Percentiles rank a stretch among this genome's conserved stretches.
Evolutionary conservation across 2,113 vertebrate genomes (phyloP).

Genomic region (Montifringilla adamsi): DNA sequence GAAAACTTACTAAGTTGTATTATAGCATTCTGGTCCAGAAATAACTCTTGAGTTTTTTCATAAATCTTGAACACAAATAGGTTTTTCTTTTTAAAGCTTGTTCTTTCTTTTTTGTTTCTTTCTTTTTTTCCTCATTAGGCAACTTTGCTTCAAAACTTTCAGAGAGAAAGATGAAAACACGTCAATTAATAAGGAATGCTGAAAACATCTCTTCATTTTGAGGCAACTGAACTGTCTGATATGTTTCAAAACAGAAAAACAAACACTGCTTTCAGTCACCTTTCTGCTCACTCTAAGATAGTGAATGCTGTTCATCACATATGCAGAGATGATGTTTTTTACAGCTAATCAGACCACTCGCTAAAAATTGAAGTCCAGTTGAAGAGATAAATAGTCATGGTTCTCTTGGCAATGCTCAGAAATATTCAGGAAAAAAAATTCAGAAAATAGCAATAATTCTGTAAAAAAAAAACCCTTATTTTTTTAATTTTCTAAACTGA

Average conservation of each 20-base stretch:
- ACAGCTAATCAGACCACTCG: background rate
- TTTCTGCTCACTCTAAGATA: background rate
- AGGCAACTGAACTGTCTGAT: background rate
- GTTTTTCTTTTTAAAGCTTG: background rate
- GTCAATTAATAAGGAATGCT: background rate
- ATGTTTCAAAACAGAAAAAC: background rate
- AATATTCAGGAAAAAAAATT: background rate
- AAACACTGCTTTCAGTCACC: background rate
- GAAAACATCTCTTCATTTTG: background rate
- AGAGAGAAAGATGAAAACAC: background rate
- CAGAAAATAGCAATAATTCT: background rate
- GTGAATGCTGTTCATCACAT: background rate
- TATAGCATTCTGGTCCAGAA: background rate
- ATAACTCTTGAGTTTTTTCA: background rate
- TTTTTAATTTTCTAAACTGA: background rate
- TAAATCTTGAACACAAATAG: background rate
- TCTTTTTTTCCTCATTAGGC: background rate
- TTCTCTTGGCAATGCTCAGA: background rate
- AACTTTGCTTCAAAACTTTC: background rate
- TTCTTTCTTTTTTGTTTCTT: background rate
- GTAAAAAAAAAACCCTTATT: rapidly evolving
- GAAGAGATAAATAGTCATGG: background rate
- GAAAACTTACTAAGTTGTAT: background rate
- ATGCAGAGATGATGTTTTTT: background rate
- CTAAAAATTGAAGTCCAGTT: background rate